Base-by-base conservation (phyloP, 2,113 vertebrate genomes). In the Centropus unirufus region DNA sequence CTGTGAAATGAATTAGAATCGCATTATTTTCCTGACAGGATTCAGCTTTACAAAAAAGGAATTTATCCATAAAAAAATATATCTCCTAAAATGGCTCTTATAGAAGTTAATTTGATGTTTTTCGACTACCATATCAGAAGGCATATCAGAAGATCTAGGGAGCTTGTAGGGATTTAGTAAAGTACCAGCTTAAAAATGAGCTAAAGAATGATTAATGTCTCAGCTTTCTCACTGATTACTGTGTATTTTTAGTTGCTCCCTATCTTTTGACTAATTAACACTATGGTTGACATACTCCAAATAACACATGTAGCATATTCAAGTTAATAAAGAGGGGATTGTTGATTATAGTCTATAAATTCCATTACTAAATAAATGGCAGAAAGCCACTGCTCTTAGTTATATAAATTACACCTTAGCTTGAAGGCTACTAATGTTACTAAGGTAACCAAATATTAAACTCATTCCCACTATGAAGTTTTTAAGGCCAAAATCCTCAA, bases 171-270 rank as follows among this genome's bases (percentile, higher is more conserved):
- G 79, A 95, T 94, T 96, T 92, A 83, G 75, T 63, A 90, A 96
- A 96, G 79, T 75, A 92, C n/a, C 68, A 64, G 87, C 93, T 96
- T 95, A 87, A 91, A 92, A 93, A 80, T 2, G 2, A 91, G 81
- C 58, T 92, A 89, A 91, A 79, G 87, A 76, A 73, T 66, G 54
- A 70, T 94, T 94, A 95, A 90, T 83, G 85, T 85, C 82, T 90
- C 67, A 44, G 84, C 89, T 93, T 96, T 91, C 79, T 94, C 79
- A 81, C 61, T 90, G 76, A 94, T 96, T 94, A 80, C 68, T 77
- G 51, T 80, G 79, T 93, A 93, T 95, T 96, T 96, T 96, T 83
- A 93, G 93, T 72, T 82, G 5, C 21, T 88, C 22, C 5, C 44
- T 61, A 10, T 81, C 63, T 93, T 94, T 83, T 72, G 81, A 83